These are phyloP conservation scores for Eupeodes luniger DNA, from an alignment of 2,888 invertebrate genomes.

Conservation along the genomic window DNA sequence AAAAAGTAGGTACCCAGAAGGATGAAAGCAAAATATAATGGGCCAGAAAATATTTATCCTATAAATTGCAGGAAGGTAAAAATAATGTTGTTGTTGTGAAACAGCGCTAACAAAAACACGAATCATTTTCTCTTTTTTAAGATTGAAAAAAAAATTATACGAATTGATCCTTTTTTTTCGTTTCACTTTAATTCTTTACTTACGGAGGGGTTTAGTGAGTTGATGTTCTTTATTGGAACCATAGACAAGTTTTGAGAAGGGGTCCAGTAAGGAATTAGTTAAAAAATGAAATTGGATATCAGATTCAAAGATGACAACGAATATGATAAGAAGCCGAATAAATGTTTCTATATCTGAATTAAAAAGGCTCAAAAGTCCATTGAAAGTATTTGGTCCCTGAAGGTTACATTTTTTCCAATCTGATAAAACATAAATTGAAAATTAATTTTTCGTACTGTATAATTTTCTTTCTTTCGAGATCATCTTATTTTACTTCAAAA, in stretches of 20 bases:
- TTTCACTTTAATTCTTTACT: too few relatives aligned
- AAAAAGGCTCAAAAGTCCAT: too few relatives aligned
- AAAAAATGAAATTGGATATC: not conserved
- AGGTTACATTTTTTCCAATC: too few relatives aligned
- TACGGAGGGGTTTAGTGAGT: not conserved
- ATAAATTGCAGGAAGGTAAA: not conserved
- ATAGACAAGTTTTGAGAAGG: not conserved
- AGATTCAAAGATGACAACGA: not conserved
- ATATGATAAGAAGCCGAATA: not conserved
- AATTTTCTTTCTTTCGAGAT: too few relatives aligned
- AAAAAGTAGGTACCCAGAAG: not conserved
- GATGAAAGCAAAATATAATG: conserved; percentile 5
- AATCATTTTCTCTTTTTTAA: conserved; percentile 14
- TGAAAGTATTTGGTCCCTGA: too few relatives aligned
- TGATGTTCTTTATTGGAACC: not conserved
- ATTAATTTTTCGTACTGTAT: too few relatives aligned
- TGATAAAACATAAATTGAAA: too few relatives aligned
- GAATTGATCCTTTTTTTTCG: not conserved
- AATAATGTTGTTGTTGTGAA: not conserved
- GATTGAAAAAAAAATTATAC: conserved; percentile 10
- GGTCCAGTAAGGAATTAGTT: not conserved
- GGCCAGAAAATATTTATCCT: conserved; percentile 9
- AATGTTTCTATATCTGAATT: too few relatives aligned
- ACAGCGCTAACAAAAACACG: not conserved
- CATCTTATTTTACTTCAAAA: too few relatives aligned